Percentiles rank a stretch among this genome's conserved stretches.
phyloP scores from a whole-genome alignment of 2,888 invertebrate genomes.

The Pyrocoelia pectoralis region DNA sequence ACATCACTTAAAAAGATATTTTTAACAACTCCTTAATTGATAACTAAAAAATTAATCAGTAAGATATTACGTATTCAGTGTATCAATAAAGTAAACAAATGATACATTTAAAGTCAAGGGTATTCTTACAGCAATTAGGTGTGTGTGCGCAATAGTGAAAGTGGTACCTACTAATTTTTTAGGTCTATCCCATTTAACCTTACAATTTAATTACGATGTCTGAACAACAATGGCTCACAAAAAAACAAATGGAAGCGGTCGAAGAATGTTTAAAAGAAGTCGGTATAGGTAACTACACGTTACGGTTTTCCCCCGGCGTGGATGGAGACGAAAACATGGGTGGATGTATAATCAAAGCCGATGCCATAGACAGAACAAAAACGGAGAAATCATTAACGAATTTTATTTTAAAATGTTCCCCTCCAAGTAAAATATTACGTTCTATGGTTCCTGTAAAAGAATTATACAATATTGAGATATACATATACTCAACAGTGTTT shows the following conservation, averaged over 20 bases:
- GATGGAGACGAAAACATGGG: slow-evolving; percentile 47
- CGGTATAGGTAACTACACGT: slow-evolving; percentile 20
- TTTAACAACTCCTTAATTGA: too few relatives aligned
- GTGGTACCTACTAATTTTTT: too few relatives aligned
- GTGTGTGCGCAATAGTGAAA: too few relatives aligned
- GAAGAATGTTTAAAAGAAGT: slow-evolving; percentile 13
- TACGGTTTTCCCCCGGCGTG: slow-evolving; percentile 37
- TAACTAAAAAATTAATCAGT: too few relatives aligned
- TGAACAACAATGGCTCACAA: too few relatives aligned
- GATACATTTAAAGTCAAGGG: too few relatives aligned
- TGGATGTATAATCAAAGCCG: slow-evolving; percentile 40
- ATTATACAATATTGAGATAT: not conserved
- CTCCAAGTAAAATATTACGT: not conserved
- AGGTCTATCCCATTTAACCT: too few relatives aligned
- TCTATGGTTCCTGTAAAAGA: not conserved
- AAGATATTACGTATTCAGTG: too few relatives aligned
- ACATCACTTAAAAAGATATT: too few relatives aligned
- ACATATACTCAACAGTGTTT: not conserved
- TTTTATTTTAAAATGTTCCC: slow-evolving; percentile 47
- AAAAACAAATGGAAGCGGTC: not conserved
- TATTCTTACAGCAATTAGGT: too few relatives aligned
- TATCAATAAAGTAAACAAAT: too few relatives aligned
- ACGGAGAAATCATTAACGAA: slow-evolving; percentile 15
- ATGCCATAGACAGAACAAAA: slow-evolving; percentile 20
- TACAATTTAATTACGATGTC: too few relatives aligned